Conservation (phyloP, 1,140 invertebrate genomes). For the Sycophila sp. region DNA sequence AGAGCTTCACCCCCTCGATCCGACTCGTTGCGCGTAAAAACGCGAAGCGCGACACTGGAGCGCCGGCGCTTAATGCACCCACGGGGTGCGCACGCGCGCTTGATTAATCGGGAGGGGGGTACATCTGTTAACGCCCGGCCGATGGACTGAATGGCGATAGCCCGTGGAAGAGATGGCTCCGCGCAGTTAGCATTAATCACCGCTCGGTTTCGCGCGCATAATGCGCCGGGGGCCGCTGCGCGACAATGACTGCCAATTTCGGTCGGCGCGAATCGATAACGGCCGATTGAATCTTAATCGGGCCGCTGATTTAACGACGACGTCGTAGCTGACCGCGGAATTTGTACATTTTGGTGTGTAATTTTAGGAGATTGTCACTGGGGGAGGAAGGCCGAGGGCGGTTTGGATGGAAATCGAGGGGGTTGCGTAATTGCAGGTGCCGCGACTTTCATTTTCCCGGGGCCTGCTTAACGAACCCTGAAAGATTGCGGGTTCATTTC, state of each 20-base stretch:
- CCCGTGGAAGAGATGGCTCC: constrained; percentile 54
- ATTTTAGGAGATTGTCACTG: background rate
- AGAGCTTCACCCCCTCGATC: too few relatives aligned
- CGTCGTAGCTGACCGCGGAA: background rate
- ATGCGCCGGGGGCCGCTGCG: constrained; percentile 40
- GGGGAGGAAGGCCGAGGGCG: background rate
- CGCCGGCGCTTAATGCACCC: too few relatives aligned
- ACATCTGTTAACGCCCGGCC: constrained; percentile 62
- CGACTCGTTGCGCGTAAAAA: too few relatives aligned
- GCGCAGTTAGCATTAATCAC: constrained; percentile 65
- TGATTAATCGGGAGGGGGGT: constrained; percentile 64
- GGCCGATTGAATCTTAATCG: constrained; percentile 39
- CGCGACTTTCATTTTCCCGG: background rate
- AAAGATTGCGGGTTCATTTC: background rate
- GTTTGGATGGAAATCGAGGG: too few relatives aligned
- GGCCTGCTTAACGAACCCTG: constrained; percentile 19
- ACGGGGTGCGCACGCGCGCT: too few relatives aligned
- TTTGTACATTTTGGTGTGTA: background rate
- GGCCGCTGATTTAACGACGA: constrained; percentile 20
- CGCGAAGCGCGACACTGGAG: too few relatives aligned
- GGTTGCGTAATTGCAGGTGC: constrained; percentile 14
- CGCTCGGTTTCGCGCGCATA: constrained; percentile 19
- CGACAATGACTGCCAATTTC: constrained; percentile 35
- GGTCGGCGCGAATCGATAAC: constrained; percentile 34
- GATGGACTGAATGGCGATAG: constrained; percentile 60